Evolutionary conservation across 2,888 invertebrate species (phyloP).

Genomic region (Lasioglossum villosulum): DNA sequence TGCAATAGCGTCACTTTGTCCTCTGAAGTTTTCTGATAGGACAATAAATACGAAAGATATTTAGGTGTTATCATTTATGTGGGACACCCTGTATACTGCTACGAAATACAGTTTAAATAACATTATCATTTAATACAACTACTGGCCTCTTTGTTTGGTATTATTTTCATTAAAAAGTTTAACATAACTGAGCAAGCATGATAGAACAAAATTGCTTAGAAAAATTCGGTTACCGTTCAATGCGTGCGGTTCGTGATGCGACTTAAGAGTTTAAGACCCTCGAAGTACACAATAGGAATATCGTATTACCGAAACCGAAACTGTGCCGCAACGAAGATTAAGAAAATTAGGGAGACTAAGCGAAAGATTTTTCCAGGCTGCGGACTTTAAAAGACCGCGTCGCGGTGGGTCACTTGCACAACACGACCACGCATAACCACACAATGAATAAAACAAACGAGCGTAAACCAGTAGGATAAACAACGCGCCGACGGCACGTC

Average conservation of each 20-base stretch:
- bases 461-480: conserved; percentile 67
- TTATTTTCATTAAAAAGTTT: too few relatives aligned
- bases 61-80: too few relatives aligned
- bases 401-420: conserved; percentile 19
- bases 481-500: conserved; percentile 28
- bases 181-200: too few relatives aligned
- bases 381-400: conserved; percentile 38
- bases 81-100: too few relatives aligned
- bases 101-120: too few relatives aligned
- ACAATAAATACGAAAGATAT: too few relatives aligned
- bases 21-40: too few relatives aligned
- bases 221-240: background rate
- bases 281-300: conserved; percentile 41
- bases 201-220: background rate
- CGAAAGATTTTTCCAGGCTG: conserved; percentile 44
- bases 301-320: conserved; percentile 59
- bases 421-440: background rate
- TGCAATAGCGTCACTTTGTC: too few relatives aligned
- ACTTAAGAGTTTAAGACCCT: background rate
- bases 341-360: conserved; percentile 47
- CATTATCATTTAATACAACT: too few relatives aligned
- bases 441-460: conserved; percentile 52
- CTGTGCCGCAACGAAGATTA: conserved; percentile 52
- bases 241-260: background rate
- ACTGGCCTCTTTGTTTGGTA: too few relatives aligned